Percentiles rank a stretch among this genome's conserved stretches.
phyloP scores from a whole-genome alignment of 2,888 invertebrate species.

The Acrobasis suavella region DNA sequence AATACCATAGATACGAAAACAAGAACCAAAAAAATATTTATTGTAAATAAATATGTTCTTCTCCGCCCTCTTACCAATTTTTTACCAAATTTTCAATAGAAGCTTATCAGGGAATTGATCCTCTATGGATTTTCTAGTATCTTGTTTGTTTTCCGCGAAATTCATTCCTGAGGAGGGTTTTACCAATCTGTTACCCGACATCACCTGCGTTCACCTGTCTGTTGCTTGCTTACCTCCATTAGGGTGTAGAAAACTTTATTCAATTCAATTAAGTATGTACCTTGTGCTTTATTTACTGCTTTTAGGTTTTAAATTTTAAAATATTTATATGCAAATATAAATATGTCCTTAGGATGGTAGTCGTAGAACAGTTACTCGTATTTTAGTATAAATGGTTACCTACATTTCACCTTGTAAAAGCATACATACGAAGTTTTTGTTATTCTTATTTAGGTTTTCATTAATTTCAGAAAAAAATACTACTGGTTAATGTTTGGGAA shows the following conservation, averaged over 20 bases:
- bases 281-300: not conserved
- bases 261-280: not conserved
- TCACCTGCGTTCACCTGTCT: slow-evolving; percentile 8
- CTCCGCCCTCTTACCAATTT: not conserved
- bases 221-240: slow-evolving; percentile 1
- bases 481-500: no score
- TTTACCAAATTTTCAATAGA: not conserved
- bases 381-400: no score
- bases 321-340: no score
- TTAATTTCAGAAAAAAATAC: no score
- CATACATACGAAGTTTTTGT: no score
- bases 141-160: slow-evolving; percentile 11
- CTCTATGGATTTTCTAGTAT: slow-evolving; percentile 7
- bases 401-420: no score
- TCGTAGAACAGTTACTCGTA: no score
- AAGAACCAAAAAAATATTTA: not conserved
- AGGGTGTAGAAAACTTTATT: slow-evolving; percentile 2
- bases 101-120: not conserved
- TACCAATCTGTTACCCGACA: slow-evolving; percentile 12
- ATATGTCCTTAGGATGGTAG: no score
- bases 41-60: no score
- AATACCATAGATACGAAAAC: no score
- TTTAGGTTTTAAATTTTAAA: no score
- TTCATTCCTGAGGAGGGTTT: slow-evolving; percentile 17
- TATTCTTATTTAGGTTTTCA: no score